Evolutionary conservation across 2,113 vertebrate species (phyloP), one percentile per base, ranked within the genome.

Genomic region (Phrynocephalus versicolor): DNA sequence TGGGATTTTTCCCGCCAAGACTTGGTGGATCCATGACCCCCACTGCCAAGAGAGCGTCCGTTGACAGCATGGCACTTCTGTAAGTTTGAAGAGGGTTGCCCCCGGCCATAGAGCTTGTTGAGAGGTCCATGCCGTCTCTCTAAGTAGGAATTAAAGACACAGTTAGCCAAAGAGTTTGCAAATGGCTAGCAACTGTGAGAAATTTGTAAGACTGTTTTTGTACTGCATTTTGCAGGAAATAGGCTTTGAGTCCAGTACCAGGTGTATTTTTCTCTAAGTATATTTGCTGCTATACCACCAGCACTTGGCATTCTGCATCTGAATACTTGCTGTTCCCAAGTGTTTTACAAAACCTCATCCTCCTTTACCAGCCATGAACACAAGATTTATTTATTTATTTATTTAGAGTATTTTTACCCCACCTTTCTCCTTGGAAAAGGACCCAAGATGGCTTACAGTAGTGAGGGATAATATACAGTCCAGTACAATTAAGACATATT

Each of bases 81-180:
- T 92, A 96, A 95, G 86, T 94, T 87, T 41, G 95, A 93, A 8
- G 96, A 94, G 70, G 96, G 94, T 55, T 96, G 96, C 85, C 96
- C 94, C 80, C 96, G 95, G 84, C 97, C 90, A 0, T 97, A 97
- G 72, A 98, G 96, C 92, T 98, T 98, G 94, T 96, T 95, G 94
- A 98, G 95, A 0, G 98, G 96, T 79, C 97, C 97, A 1, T 98
- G 98, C 86, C 98, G 96, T 86, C 97, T 95, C 94, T 99, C 98
- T 96, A 88, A 37, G 0, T 10, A 79, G 70, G 75, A 39, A 27
- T 55, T 1, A 21, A 75, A 67, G 25, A 10, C 23, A 23, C 9
- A 0, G 0, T 81, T 74, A 55, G 35, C 58, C 41, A 27, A 73
- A 72, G 37, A 37, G 39, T 21, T 21, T 69, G 19, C 35, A 30